Conservation (phyloP, 2,888 invertebrate genomes). For the Leptinotarsa juncta region DNA sequence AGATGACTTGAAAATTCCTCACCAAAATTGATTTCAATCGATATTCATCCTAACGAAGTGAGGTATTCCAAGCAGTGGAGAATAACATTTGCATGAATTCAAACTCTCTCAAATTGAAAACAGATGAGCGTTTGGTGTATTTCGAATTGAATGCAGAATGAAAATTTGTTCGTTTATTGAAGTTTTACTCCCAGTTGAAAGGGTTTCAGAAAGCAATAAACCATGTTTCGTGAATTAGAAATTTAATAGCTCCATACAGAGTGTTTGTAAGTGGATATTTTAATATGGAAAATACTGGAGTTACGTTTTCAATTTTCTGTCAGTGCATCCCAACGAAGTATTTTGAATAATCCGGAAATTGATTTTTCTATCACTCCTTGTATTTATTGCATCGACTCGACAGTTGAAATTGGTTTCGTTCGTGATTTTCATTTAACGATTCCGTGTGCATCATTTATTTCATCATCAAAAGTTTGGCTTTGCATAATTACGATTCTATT, state of each 20-base stretch:
- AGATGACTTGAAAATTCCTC: no score
- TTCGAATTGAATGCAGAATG: background rate
- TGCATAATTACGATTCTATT: no score
- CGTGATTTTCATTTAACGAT: background rate
- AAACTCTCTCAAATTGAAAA: background rate
- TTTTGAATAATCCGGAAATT: conserved; percentile 28
- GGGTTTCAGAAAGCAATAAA: background rate
- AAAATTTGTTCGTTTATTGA: background rate
- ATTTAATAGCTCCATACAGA: conserved; percentile 10
- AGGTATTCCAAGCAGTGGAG: no score
- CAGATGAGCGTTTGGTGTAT: background rate
- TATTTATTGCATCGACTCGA: conserved; percentile 10
- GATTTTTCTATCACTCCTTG: conserved; percentile 18
- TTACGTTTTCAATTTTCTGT: conserved; percentile 37
- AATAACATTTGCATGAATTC: no score
- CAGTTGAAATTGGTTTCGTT: background rate
- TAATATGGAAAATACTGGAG: conserved; percentile 20
- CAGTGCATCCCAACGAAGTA: conserved; percentile 22
- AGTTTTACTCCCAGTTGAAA: background rate
- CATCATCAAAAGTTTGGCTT: no score
- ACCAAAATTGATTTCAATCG: no score
- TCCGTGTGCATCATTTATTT: background rate
- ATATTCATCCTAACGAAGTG: no score
- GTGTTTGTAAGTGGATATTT: conserved; percentile 20
- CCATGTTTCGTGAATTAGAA: background rate